Evolutionary conservation across 2,113 vertebrate species (phyloP), one percentile per base, ranked within the genome.

Genomic region (Oncorhynchus tshawytscha): DNA sequence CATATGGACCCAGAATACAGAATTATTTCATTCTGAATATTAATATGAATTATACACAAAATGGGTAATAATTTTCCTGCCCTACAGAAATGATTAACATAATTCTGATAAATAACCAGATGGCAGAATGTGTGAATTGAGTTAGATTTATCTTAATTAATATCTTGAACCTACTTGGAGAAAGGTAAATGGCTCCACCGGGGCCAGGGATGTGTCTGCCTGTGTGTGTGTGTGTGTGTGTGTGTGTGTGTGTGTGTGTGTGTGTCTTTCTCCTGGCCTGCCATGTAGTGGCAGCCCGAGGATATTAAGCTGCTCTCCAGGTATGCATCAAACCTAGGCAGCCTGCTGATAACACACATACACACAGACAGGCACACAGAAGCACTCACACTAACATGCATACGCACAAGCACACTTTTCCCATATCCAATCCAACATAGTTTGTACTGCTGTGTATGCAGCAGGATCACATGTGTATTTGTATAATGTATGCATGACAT

Each of bases 81-180:
- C 97, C 97, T 97, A 95, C 96, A 98, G 98, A 98, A 98, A 98
- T 98, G 95, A 99, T 99, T 99, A 98, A 95, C 97, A 97, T 99
- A 99, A 99, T 98, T 98, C 96, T 98, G 97, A 99, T 99, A 98
- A 99, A 99, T 99, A 97, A 96, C 94, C 93, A 94, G 97, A 98
- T 97, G 96, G 96, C 95, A 96, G 95, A 95, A 96, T 96, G 94
- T 96, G 93, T 96, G 95, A 98, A 97, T 97, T 95, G 96, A 96
- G 95, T 94, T 95, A 94, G 94, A 96, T 99, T 98, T 98, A 99
- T 99, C 97, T 99, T 98, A 98, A 99, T 99, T 98, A 99, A 99
- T 98, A 99, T 98, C 98, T 98, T 94, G 94, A 96, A 97, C 95
- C 90, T 92, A 93, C 93, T 97, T 95, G 85, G 93, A 94, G 92